Base-by-base conservation (phyloP, 1,140 invertebrate species). In the Cydia pomonella region DNA sequence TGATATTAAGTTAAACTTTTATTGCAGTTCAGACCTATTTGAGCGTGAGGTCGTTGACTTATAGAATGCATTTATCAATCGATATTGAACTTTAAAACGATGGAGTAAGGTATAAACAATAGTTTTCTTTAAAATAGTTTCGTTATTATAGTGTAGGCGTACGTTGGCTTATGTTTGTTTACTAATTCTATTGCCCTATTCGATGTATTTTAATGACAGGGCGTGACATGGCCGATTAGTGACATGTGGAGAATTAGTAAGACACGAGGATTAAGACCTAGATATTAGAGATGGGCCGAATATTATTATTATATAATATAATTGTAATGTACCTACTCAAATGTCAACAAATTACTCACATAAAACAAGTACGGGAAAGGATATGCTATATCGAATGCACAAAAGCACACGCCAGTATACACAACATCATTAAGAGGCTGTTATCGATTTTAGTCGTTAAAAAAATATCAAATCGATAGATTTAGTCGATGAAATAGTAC, bases 71-170 rank as follows among this genome's bases (percentile, higher is more conserved):
- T 59, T 59, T 9, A 21, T 59, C 53, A 59, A 23, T 2, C 53
- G 53, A 59, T 10, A 10, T 23, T 59, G 10, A 59, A 59, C 53
- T 59, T 10, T 59, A 59, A 23, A 3, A 10, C 53, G 3, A 59
- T 10, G 53, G 21, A 23, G n/a, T 12, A 12, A 59, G 21, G 53
- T 10, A 23, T 23, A 12, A 59, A 23, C 1, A 23, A 10, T 3
- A 1, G 9, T 59, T 12, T 59, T 10, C 23, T 59, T 59, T 53
- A n/a, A 53, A 0, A 59, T 59, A 59, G 2, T 23, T 59, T 59
- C 53, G 53, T 59, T 59, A 59, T 59, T 23, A 59, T 59, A 23
- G 53, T 23, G 53, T 59, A 23, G 53, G 53, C 53, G 53, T 59
- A n/a, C 47, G 6, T 50, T 5, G 47, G n/a, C 0, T 50, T 50